Evolutionary conservation across 2,888 invertebrate species (phyloP).

Genomic region (Platypus cylindrus): DNA sequence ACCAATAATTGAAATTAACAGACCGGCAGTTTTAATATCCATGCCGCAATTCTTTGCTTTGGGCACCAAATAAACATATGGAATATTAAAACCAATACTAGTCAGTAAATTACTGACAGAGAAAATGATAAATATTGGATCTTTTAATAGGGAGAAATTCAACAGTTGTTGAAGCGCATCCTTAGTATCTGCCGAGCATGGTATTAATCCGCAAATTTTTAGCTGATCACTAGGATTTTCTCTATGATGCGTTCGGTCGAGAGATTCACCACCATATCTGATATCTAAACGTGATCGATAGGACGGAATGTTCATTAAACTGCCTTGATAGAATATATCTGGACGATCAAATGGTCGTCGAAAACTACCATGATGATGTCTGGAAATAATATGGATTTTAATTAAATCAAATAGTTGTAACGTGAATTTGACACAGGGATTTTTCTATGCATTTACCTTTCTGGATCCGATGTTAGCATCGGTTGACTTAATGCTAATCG

Average conservation of each 20-base stretch:
- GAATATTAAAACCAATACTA: conserved; percentile 89
- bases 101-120: conserved; percentile 89
- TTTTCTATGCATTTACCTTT: conserved; percentile 5
- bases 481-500: conserved; percentile 63
- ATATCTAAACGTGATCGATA: conserved; percentile 28
- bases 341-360: conserved; percentile 60
- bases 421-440: neutral
- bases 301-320: conserved; percentile 37
- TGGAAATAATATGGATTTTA: neutral
- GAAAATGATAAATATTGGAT: conserved; percentile 81
- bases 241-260: conserved; percentile 15
- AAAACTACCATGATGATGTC: conserved; percentile 34
- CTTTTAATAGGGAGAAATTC: conserved; percentile 70
- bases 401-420: neutral
- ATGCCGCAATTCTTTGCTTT: conserved; percentile 52
- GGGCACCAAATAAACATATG: conserved; percentile 75
- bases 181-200: conserved; percentile 56
- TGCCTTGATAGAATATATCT: conserved; percentile 83
- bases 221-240: conserved; percentile 14
- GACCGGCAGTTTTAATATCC: conserved; percentile 46
- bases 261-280: conserved; percentile 19
- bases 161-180: conserved; percentile 60
- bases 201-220: conserved; percentile 38
- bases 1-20: conserved; percentile 69
- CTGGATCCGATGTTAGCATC: conserved; percentile 34